phyloP scores from a whole-genome alignment of 2,797 vertebrate species.

The Toxotes lorentzi region DNA sequence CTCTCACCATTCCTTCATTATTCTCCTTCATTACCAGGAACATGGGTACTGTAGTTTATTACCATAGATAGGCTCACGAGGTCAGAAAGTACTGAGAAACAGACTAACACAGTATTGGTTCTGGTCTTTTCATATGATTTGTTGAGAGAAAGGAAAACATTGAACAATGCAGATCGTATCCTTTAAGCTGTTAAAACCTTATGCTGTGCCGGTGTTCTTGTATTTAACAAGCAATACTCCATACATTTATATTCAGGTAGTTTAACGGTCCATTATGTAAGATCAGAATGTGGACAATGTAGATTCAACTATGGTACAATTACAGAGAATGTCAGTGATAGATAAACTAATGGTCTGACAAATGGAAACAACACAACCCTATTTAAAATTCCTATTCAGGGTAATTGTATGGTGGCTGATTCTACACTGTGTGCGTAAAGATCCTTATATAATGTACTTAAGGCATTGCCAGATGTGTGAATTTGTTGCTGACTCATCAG shows the following conservation, averaged over 20 bases:
- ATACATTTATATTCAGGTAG: constrained; percentile 29
- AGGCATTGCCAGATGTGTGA: constrained; percentile 61
- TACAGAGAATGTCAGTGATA: constrained; percentile 15
- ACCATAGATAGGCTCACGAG: not conserved
- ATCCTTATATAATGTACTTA: constrained; percentile 28
- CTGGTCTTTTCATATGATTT: not conserved
- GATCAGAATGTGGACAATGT: constrained; percentile 10
- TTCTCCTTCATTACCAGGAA: not conserved
- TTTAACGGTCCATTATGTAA: constrained; percentile 32
- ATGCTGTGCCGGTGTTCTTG: constrained; percentile 19
- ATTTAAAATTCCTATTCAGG: constrained; percentile 16
- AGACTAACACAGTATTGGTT: constrained; percentile 2
- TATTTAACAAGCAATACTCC: constrained; percentile 23
- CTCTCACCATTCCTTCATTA: not conserved
- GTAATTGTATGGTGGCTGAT: constrained; percentile 23
- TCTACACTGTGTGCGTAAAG: constrained; percentile 10
- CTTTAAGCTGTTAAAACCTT: constrained; percentile 6
- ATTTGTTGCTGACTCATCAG: constrained; percentile 18
- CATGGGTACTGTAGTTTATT: not conserved
- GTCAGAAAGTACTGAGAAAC: not conserved
- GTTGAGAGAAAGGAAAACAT: constrained; percentile 18
- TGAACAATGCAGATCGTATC: constrained; percentile 11
- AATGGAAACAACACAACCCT: not conserved
- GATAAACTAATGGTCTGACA: not conserved
- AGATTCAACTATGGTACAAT: constrained; percentile 20